phyloP scores from a whole-genome alignment of 2,888 invertebrate species.

The Tachina fera region DNA sequence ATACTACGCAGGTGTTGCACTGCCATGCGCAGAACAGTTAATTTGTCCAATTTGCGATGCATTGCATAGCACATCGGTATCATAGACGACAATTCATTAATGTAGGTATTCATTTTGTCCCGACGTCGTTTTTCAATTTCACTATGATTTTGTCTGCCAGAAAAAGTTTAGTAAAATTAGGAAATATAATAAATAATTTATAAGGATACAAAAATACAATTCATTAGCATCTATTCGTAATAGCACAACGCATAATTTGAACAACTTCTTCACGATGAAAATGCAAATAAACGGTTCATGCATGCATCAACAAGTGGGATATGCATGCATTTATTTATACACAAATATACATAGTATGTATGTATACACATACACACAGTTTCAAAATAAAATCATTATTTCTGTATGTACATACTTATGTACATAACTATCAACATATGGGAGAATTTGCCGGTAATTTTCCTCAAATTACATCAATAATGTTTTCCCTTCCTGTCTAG shows the following conservation, averaged over 20 bases:
- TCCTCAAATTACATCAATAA: neutral
- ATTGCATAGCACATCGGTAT: constrained; percentile 97
- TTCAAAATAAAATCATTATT: too few relatives aligned
- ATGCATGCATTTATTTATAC: neutral
- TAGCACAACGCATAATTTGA: too few relatives aligned
- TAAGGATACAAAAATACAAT: too few relatives aligned
- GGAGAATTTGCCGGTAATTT: neutral
- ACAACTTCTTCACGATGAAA: neutral
- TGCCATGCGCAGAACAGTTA: constrained; percentile 95
- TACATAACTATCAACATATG: constrained; percentile 11
- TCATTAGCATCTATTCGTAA: too few relatives aligned
- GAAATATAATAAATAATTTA: too few relatives aligned
- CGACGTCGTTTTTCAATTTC: constrained; percentile 97
- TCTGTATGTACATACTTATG: neutral
- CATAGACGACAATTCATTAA: constrained; percentile 93
- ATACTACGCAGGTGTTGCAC: constrained; percentile 95
- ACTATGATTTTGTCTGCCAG: constrained; percentile 94
- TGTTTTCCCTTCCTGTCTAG: neutral
- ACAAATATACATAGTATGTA: neutral
- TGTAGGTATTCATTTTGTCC: constrained; percentile 98
- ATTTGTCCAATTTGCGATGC: constrained; percentile 96
- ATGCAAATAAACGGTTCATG: neutral
- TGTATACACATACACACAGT: too few relatives aligned
- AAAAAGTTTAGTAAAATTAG: neutral
- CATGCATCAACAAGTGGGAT: neutral